Conservation (phyloP, 64 coral and sea anemone genomes). For the Porites lutea region DNA sequence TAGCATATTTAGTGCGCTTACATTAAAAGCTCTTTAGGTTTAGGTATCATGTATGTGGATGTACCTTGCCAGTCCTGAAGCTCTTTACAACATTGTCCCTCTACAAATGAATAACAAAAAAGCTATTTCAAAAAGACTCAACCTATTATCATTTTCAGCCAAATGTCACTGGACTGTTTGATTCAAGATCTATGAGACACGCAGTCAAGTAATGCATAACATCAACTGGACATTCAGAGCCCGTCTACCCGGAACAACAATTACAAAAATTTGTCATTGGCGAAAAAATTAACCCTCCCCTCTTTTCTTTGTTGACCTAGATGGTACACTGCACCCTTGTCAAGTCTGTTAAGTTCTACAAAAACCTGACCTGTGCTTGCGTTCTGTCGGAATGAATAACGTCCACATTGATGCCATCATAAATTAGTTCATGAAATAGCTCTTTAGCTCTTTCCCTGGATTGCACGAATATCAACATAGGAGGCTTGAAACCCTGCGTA, state of each 20-base stretch:
- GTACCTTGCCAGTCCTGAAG: slow-evolving; percentile 96
- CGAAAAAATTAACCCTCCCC: no score
- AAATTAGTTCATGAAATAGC: slow-evolving; percentile 98
- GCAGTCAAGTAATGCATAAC: no score
- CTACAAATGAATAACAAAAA: slow-evolving; percentile 30
- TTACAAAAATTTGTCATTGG: no score
- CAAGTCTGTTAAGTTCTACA: no score
- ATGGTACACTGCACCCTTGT: neutral
- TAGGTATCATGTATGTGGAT: neutral
- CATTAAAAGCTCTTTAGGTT: no score
- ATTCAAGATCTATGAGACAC: no score
- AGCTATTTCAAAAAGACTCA: neutral
- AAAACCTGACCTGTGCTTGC: slow-evolving; percentile 83
- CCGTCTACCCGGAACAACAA: no score
- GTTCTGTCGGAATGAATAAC: slow-evolving; percentile 98
- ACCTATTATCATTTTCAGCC: neutral
- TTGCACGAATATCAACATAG: slow-evolving; percentile 95
- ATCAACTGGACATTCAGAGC: no score
- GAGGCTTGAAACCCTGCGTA: slow-evolving; percentile 89
- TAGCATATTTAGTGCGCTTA: no score
- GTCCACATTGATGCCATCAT: slow-evolving; percentile 99
- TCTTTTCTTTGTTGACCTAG: neutral
- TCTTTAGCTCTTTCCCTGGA: slow-evolving; percentile 98
- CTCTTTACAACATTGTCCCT: slow-evolving; percentile 98
- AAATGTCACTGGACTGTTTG: neutral